Evolutionary conservation across 2,113 vertebrate species (phyloP).

Genomic region (Hoplias malabaricus): DNA sequence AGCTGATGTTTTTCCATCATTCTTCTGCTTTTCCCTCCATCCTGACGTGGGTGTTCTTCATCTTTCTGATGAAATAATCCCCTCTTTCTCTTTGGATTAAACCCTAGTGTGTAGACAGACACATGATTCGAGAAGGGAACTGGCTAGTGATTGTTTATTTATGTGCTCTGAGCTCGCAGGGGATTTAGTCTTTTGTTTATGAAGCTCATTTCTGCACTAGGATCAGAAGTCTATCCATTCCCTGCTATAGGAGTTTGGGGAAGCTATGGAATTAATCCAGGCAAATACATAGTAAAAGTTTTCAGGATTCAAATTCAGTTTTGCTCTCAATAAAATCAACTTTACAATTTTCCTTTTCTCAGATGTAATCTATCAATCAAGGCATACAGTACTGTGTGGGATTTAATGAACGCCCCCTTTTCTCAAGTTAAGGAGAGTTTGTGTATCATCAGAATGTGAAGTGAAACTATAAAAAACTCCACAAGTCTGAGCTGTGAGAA

Average conservation of each 20-base stretch:
- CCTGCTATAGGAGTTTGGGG: background rate
- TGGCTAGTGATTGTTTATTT: conserved; percentile 37
- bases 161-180: conserved; percentile 12
- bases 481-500: no score
- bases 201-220: background rate
- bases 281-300: conserved; percentile 21
- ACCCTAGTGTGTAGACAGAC: background rate
- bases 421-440: no score
- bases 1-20: background rate
- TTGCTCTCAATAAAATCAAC: no score
- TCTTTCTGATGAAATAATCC: conserved; percentile 13
- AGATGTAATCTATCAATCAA: no score
- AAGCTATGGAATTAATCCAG: background rate
- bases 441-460: no score
- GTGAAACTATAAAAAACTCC: no score
- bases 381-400: no score
- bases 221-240: background rate
- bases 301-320: no score
- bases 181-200: conserved; percentile 35
- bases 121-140: conserved; percentile 4
- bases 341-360: no score
- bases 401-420: no score
- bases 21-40: background rate
- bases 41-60: conserved; percentile 23
- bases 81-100: conserved; percentile 19